These are phyloP conservation scores for Caenorhabditis latens DNA, from an alignment of 1,140 invertebrate species.

Conservation along the genomic window DNA sequence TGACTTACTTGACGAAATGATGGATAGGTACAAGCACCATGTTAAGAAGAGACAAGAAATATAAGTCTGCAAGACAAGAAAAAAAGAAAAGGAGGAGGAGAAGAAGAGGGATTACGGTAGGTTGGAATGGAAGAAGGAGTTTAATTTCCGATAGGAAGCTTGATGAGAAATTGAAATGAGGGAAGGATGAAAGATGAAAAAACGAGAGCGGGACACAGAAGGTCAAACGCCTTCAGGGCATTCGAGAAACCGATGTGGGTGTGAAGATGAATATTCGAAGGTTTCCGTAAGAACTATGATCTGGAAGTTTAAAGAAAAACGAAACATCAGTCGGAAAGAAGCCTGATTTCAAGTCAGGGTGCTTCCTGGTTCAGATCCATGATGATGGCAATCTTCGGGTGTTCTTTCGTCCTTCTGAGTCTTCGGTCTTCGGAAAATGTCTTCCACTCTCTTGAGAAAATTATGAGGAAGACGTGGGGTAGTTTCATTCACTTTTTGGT, in stretches of 20 bases:
- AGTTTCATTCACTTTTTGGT: no score
- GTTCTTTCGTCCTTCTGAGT: background rate
- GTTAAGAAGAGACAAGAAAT: background rate
- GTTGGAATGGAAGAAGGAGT: constrained; percentile 21
- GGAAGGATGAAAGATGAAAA: constrained; percentile 9
- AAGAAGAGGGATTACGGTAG: constrained; percentile 24
- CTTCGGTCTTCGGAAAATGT: no score
- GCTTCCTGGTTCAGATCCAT: no score
- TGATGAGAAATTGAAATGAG: constrained; percentile 46
- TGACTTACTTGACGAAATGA: constrained; percentile 33
- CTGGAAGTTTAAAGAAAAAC: background rate
- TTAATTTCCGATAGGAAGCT: constrained; percentile 39
- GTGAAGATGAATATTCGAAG: constrained; percentile 4
- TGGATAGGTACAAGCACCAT: constrained; percentile 25
- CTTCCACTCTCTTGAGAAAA: no score
- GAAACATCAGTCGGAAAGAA: background rate
- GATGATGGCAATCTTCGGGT: background rate
- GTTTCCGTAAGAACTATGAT: constrained; percentile 9
- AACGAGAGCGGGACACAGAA: background rate
- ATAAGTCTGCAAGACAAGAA: background rate
- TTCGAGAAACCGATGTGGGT: background rate
- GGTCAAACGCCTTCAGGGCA: constrained; percentile 35
- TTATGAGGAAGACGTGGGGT: no score
- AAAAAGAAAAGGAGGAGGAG: background rate
- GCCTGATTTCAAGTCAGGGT: no score